A percentile compares a stretch with the other conserved stretches of the same genome.
These are phyloP conservation scores for Thinocorus orbignyianus DNA, from an alignment of 2,113 vertebrate genomes.

Conservation along the genomic window DNA sequence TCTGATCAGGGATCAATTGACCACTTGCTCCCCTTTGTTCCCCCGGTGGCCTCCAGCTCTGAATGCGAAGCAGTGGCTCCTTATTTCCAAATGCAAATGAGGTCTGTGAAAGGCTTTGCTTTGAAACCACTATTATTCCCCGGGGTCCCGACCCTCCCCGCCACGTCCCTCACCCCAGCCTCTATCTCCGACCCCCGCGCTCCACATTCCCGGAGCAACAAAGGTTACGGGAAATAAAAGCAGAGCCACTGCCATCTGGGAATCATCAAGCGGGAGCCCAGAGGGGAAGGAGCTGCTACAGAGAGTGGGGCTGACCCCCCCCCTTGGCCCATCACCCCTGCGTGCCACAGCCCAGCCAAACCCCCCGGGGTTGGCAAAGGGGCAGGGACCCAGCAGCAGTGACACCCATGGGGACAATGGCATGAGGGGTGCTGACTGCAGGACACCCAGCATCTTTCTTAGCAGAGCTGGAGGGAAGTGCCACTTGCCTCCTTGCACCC, in stretches of 20 bases:
- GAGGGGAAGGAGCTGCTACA: neutral
- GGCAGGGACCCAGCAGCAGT: conserved; percentile 69
- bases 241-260: conserved; percentile 79
- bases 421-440: neutral
- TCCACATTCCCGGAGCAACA: conserved; percentile 47
- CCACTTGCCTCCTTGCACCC: rapidly evolving
- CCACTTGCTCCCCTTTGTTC: conserved; percentile 1
- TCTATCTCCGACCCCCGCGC: conserved; percentile 65
- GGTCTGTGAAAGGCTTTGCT: conserved; percentile 31
- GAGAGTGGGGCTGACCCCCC: neutral
- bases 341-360: conserved; percentile 67
- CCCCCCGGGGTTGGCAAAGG: conserved; percentile 60
- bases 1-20: conserved; percentile 10
- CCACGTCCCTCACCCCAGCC: conserved; percentile 44
- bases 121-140: conserved; percentile 66
- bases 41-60: neutral
- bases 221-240: conserved; percentile 64
- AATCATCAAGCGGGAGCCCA: conserved; percentile 76
- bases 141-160: conserved; percentile 59
- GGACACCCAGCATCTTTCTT: neutral
- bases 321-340: conserved; percentile 61
- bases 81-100: conserved; percentile 54
- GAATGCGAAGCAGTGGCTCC: conserved; percentile 14
- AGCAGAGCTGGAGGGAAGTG: rapidly evolving
- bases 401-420: conserved; percentile 29